Conservation (phyloP, 2,797 vertebrate species). For the Cynopterus sphinx region DNA sequence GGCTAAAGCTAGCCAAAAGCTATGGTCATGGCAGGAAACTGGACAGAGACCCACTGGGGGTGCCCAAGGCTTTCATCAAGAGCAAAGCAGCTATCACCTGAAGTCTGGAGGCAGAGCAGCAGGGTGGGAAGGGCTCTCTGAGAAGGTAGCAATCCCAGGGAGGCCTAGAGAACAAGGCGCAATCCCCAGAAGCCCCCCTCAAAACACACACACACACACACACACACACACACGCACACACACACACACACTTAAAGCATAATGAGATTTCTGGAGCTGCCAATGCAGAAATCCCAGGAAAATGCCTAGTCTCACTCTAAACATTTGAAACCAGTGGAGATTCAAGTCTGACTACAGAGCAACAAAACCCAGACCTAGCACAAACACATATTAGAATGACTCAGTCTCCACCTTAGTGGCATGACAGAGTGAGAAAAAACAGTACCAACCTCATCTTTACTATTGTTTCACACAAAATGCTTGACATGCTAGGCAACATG, state of each 20-base stretch:
- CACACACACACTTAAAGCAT: no score
- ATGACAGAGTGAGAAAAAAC: background rate
- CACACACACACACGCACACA: no score
- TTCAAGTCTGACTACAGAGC: background rate
- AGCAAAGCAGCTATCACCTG: background rate
- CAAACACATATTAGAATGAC: background rate
- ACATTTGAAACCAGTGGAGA: background rate
- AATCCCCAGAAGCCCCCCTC: no score
- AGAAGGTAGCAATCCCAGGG: background rate
- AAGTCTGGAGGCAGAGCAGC: fast-evolving
- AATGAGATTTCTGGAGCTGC: background rate
- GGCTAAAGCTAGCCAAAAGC: background rate
- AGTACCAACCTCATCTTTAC: background rate
- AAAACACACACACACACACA: no score
- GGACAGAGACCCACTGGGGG: background rate
- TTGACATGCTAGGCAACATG: background rate
- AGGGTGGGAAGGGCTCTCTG: background rate
- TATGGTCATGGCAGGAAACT: background rate
- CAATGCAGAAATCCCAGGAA: background rate
- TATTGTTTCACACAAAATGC: background rate
- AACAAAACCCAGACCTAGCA: background rate
- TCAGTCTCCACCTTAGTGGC: background rate
- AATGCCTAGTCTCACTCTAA: background rate
- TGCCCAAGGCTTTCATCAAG: background rate
- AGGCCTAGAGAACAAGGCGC: fast-evolving